phyloP scores from a whole-genome alignment of 1,140 invertebrate species.

The Calephelis virginiensis region DNA sequence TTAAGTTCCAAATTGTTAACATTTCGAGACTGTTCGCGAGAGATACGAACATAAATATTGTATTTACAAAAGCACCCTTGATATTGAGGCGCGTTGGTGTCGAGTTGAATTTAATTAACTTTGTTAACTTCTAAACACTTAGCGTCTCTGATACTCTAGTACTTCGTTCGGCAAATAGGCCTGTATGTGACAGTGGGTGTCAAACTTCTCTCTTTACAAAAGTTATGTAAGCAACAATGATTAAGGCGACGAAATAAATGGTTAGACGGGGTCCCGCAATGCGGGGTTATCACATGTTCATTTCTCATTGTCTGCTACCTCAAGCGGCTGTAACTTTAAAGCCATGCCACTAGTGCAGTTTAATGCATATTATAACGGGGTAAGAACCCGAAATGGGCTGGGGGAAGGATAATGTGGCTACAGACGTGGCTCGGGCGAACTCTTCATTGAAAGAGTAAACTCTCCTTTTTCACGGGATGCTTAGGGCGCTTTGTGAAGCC shows the following conservation, averaged over 20 bases:
- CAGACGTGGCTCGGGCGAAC: conserved; percentile 47
- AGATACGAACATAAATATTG: conserved; percentile 71
- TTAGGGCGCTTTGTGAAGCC: conserved; percentile 57
- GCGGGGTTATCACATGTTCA: conserved; percentile 68
- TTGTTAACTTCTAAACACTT: conserved; percentile 77
- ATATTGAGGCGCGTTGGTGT: conserved; percentile 64
- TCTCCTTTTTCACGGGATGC: conserved; percentile 70
- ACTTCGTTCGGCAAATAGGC: conserved; percentile 66
- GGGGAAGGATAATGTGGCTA: conserved; percentile 55
- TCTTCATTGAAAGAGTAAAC: conserved; percentile 76
- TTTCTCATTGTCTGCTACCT: conserved; percentile 72
- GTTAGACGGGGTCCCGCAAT: conserved; percentile 57
- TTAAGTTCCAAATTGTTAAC: conserved; percentile 61
- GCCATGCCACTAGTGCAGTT: conserved; percentile 58
- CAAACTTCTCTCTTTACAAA: conserved; percentile 66
- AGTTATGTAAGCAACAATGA: conserved; percentile 67
- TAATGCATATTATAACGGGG: conserved; percentile 74
- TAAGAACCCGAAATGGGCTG: conserved; percentile 65
- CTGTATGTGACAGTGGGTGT: conserved; percentile 66
- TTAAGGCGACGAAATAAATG: conserved; percentile 72
- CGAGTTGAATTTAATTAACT: conserved; percentile 77
- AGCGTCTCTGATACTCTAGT: conserved; percentile 73
- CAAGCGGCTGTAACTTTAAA: conserved; percentile 61
- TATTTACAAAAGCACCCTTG: conserved; percentile 68
- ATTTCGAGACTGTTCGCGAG: conserved; percentile 49